Evolutionary conservation across 2,113 vertebrate species (phyloP).

Genomic region (Nanorana parkeri): DNA sequence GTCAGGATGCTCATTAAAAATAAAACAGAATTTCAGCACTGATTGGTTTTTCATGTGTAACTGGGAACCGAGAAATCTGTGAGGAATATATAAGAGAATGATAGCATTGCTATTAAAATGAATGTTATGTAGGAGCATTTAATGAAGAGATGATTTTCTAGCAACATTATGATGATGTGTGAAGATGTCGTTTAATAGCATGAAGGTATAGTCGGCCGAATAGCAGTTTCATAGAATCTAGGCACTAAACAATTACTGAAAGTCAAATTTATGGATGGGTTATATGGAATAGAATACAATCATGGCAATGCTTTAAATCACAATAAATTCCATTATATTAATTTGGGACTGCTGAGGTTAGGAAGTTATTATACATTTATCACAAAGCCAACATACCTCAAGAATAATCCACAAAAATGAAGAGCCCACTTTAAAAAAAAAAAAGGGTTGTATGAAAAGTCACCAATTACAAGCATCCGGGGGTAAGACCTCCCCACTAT

Average conservation of each 20-base stretch:
- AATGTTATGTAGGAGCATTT: constrained; percentile 40
- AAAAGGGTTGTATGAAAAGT: too few species aligned
- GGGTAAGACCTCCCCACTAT: too few species aligned
- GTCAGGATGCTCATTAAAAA: constrained; percentile 47
- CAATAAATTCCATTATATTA: constrained; percentile 7
- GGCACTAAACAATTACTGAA: constrained; percentile 31
- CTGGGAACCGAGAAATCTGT: constrained; percentile 24
- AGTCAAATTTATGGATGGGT: constrained; percentile 15
- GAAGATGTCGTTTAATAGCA: constrained; percentile 5
- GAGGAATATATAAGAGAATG: constrained; percentile 27
- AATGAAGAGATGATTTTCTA: constrained; percentile 42
- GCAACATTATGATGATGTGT: constrained; percentile 34
- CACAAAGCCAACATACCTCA: too few species aligned
- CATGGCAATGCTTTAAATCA: neutral
- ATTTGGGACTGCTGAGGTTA: neutral
- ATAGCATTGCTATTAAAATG: constrained; percentile 34
- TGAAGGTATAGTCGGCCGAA: constrained; percentile 10
- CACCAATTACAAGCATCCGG: too few species aligned
- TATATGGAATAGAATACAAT: constrained; percentile 14
- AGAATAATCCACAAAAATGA: too few species aligned
- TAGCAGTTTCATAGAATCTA: constrained; percentile 1
- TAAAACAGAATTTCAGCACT: constrained; percentile 37
- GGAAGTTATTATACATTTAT: too few species aligned
- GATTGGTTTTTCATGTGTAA: constrained; percentile 49
- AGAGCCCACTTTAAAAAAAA: too few species aligned